Evolutionary conservation across 2,113 vertebrate genomes (phyloP).

Genomic region (Hyaena hyaena): DNA sequence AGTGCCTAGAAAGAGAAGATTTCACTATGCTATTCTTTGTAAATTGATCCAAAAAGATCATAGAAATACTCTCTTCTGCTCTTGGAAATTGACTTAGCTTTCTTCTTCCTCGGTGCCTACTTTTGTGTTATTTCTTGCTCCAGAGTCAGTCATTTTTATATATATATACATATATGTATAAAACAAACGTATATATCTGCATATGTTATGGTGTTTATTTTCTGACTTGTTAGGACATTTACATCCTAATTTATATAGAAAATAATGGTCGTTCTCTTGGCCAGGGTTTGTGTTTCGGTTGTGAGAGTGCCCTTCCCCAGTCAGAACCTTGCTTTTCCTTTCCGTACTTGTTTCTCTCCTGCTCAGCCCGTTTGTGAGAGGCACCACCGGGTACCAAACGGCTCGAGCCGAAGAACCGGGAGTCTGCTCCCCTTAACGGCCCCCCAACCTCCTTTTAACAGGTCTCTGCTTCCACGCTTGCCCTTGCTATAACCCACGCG

Average conservation of each 20-base stretch:
- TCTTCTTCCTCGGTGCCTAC: background rate
- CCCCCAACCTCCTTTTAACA: background rate
- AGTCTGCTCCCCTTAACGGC: background rate
- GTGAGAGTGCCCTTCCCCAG: background rate
- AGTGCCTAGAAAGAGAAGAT: background rate
- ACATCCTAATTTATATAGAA: background rate
- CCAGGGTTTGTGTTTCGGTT: background rate
- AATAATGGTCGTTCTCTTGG: background rate
- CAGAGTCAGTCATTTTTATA: background rate
- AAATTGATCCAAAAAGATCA: background rate
- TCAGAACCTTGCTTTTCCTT: background rate
- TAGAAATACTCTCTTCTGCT: background rate
- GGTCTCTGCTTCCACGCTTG: background rate
- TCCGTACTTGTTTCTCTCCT: background rate
- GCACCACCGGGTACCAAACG: too few species aligned
- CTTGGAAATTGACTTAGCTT: background rate
- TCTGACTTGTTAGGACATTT: background rate
- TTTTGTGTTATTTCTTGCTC: background rate
- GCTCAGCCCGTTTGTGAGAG: background rate
- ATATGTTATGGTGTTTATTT: background rate
- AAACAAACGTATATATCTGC: background rate
- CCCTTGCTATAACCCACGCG: background rate
- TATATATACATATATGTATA: too few species aligned
- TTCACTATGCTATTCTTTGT: background rate
- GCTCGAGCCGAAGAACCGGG: background rate